These are phyloP conservation scores for Shargacucullia verbasci DNA, from an alignment of 2,888 invertebrate species.

Conservation along the genomic window DNA sequence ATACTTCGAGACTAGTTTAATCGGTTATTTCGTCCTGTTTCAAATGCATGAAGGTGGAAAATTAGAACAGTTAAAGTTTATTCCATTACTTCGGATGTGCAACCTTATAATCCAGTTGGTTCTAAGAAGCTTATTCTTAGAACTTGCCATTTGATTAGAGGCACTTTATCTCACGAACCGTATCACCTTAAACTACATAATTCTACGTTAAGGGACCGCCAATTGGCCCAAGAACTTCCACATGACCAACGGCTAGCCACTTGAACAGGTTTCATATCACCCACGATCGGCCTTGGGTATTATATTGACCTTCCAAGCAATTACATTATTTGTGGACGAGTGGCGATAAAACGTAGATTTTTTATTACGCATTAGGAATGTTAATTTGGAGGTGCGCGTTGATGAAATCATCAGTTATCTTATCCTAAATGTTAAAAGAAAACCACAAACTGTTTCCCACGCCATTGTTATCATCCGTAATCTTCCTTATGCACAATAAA, in stretches of 20 bases:
- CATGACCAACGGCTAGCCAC: conserved; percentile 59
- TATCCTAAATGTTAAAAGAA: conserved; percentile 11
- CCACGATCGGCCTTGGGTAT: conserved; percentile 73
- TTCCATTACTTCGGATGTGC: conserved; percentile 7
- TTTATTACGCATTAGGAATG: conserved; percentile 59
- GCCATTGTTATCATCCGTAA: conserved; percentile 6
- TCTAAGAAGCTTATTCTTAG: conserved; percentile 18
- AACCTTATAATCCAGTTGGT: conserved; percentile 14
- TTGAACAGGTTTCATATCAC: conserved; percentile 72
- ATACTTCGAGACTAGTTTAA: not conserved
- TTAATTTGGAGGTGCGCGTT: conserved; percentile 49
- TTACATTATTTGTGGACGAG: conserved; percentile 75
- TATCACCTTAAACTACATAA: conserved; percentile 64
- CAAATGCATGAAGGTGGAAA: conserved; percentile 25
- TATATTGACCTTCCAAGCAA: conserved; percentile 74
- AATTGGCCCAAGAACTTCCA: conserved; percentile 64
- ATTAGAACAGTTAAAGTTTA: conserved; percentile 15
- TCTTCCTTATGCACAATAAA: conserved; percentile 12
- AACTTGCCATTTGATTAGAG: conserved; percentile 28
- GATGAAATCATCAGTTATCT: conserved; percentile 57
- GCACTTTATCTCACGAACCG: conserved; percentile 49
- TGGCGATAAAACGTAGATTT: conserved; percentile 66
- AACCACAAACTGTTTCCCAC: conserved; percentile 5
- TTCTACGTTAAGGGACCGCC: conserved; percentile 55
- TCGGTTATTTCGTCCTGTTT: not conserved